A percentile compares a stretch with the other conserved stretches of the same genome.
Conservation (phyloP, 2,797 vertebrate species). For the Chiloscyllium punctatum region DNA sequence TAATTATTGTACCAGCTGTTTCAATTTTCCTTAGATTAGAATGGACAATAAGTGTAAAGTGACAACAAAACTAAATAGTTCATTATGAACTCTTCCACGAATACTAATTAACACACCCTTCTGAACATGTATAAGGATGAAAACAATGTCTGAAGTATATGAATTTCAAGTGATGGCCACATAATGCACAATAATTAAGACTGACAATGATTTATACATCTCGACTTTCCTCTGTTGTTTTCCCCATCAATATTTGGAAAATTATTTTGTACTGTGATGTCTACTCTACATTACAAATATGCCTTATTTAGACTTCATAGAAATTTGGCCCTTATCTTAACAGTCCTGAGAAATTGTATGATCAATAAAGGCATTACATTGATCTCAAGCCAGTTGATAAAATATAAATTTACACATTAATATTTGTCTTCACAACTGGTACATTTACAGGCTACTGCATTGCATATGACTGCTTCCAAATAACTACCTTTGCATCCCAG, state of each 20-base stretch:
- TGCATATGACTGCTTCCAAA: too few species aligned
- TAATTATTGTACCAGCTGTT: slow-evolving; percentile 41
- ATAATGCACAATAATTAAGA: not conserved
- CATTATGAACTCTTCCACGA: not conserved
- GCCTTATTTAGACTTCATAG: not conserved
- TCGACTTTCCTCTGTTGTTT: not conserved
- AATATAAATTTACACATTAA: too few species aligned
- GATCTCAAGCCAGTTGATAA: too few species aligned
- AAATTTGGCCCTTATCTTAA: not conserved
- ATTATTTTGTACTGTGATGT: not conserved
- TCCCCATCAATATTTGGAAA: not conserved
- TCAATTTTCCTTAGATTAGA: not conserved
- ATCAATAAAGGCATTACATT: not conserved
- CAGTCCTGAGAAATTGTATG: not conserved
- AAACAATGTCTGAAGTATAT: not conserved
- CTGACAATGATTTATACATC: not conserved
- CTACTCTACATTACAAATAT: not conserved
- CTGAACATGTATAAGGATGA: not conserved
- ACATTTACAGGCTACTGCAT: too few species aligned
- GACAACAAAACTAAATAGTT: not conserved
- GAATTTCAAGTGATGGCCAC: not conserved
- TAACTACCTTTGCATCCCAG: too few species aligned
- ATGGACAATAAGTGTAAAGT: not conserved
- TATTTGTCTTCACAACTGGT: too few species aligned
- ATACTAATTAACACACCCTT: not conserved